Conservation (phyloP, 2,888 invertebrate genomes). For the Diachrysia chrysitis region DNA sequence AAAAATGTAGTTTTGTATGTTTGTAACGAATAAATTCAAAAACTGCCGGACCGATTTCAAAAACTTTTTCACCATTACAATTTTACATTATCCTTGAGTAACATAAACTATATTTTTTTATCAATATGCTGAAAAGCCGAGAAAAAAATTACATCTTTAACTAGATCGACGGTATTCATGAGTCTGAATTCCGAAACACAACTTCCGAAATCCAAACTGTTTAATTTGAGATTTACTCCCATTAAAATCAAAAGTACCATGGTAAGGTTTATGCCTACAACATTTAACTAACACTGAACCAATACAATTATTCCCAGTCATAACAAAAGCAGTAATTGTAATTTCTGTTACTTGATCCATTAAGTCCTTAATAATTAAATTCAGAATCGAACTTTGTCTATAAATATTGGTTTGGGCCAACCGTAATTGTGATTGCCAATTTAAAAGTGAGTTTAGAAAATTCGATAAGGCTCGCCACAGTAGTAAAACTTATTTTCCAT, state of each 20-base stretch:
- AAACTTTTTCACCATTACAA: too few species aligned
- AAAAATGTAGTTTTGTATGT: too few species aligned
- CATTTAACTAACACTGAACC: background rate
- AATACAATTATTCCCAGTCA: conserved; percentile 7
- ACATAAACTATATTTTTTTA: too few species aligned
- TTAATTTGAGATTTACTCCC: background rate
- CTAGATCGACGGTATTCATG: too few species aligned
- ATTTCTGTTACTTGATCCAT: conserved; percentile 30
- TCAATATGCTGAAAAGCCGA: too few species aligned
- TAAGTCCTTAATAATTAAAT: conserved; percentile 33
- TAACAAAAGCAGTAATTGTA: conserved; percentile 34
- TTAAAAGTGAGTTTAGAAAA: conserved; percentile 54
- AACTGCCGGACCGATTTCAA: too few species aligned
- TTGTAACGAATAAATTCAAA: too few species aligned
- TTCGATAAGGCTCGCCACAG: conserved; percentile 36
- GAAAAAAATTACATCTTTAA: too few species aligned
- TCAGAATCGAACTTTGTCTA: conserved; percentile 43
- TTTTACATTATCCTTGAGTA: too few species aligned
- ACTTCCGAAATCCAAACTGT: background rate
- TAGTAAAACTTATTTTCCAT: conserved; percentile 52
- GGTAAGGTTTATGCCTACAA: background rate
- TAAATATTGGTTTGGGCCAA: conserved; percentile 40
- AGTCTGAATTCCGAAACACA: background rate
- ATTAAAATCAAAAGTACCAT: background rate
- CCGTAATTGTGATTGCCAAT: conserved; percentile 57